These are phyloP conservation scores for Acrobasis suavella DNA, from an alignment of 2,888 invertebrate genomes.

Conservation along the genomic window DNA sequence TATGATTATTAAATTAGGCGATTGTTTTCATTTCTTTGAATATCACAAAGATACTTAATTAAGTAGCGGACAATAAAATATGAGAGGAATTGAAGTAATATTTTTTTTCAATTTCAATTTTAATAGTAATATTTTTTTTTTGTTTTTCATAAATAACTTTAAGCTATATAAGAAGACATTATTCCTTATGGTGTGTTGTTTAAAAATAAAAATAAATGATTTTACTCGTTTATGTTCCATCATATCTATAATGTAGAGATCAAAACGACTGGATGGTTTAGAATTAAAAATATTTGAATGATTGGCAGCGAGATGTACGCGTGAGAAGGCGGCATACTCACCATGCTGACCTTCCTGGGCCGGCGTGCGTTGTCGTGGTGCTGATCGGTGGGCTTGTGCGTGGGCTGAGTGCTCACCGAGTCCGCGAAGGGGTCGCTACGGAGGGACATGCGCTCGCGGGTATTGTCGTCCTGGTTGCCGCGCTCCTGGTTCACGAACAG, in stretches of 20 bases:
- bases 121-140: too few species aligned
- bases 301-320: constrained; percentile 61
- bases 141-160: too few species aligned
- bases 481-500: constrained; percentile 94
- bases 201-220: too few species aligned
- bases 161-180: too few species aligned
- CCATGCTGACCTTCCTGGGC: constrained; percentile 95
- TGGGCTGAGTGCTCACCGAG: constrained; percentile 92
- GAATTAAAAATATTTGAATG: constrained; percentile 42
- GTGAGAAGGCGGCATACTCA: constrained; percentile 83
- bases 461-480: constrained; percentile 94
- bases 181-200: too few species aligned
- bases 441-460: constrained; percentile 95
- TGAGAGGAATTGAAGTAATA: too few species aligned
- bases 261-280: background rate
- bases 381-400: constrained; percentile 83
- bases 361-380: constrained; percentile 77
- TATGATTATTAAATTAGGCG: background rate
- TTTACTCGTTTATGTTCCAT: too few species aligned
- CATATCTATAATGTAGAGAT: too few species aligned
- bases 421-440: constrained; percentile 92
- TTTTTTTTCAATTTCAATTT: too few species aligned
- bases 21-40: background rate
- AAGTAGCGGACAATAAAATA: too few species aligned
- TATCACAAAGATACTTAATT: too few species aligned